A percentile compares a stretch with the other conserved stretches of the same genome.
phyloP scores from a whole-genome alignment of 1,140 invertebrate genomes.

The Myzus persicae region DNA sequence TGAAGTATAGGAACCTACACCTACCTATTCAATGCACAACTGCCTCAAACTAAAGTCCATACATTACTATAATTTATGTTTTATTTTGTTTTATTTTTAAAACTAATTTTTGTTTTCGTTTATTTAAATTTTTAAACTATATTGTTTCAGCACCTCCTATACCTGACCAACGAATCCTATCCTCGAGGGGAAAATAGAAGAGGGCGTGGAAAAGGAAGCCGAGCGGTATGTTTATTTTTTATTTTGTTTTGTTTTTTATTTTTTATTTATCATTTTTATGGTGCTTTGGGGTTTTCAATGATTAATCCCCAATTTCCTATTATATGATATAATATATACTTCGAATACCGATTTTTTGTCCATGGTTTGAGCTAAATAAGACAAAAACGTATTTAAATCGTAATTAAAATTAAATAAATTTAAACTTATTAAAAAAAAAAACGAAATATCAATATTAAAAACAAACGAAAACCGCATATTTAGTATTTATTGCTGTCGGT shows the following conservation, averaged over 20 bases:
- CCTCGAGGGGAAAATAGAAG: slow-evolving; percentile 62
- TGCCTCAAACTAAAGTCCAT: background rate
- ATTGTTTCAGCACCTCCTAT: slow-evolving; percentile 63
- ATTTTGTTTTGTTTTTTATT: background rate
- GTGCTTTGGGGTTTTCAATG: background rate
- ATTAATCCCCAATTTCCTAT: background rate
- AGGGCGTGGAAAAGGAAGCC: slow-evolving; percentile 63
- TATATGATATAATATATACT: background rate
- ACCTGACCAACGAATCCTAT: slow-evolving; percentile 62
- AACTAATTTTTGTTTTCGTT: slow-evolving; percentile 43
- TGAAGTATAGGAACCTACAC: no score
- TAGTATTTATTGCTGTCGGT: background rate
- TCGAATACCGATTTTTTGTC: background rate
- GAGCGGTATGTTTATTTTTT: slow-evolving; percentile 61
- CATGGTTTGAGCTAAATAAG: background rate
- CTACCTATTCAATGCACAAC: background rate
- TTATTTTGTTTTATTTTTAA: slow-evolving; percentile 9
- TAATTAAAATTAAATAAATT: no score
- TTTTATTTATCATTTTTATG: slow-evolving; percentile 31
- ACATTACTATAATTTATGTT: background rate
- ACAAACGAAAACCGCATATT: background rate
- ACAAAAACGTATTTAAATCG: no score
- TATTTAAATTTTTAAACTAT: slow-evolving; percentile 30
- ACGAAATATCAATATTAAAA: background rate
- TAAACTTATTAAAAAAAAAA: no score